Evolutionary conservation across 2,113 vertebrate species (phyloP), one percentile per base, ranked within the genome.

Genomic region (Protobothrops flavoviridis): DNA sequence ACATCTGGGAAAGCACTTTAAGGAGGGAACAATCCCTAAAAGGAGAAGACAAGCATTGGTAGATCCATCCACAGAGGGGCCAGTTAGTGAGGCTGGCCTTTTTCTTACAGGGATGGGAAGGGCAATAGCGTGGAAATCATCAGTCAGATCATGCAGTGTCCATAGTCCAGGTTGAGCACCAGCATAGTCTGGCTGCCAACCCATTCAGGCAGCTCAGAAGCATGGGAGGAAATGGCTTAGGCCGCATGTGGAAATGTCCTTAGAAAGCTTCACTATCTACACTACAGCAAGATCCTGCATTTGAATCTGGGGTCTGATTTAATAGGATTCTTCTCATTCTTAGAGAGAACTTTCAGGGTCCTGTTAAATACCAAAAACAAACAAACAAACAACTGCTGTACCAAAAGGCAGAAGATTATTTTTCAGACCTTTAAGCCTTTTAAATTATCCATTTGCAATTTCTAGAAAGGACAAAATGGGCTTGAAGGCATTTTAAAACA

Each of bases 401-500:
- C 10, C 87, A 69, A 69, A 69, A 26, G 45, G n/a, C 45, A 87
- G 33, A 53, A 69, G 24, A 52, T n/a, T 23, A 0, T 26, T 20
- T 61, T 74, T n/a, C 29, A 61, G 48, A 10, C 2, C 5, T 87
- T 91, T 45, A 57, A 81, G 48, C 55, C 64, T 69, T 69, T 69
- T 69, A 89, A 92, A 91, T 94, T 55, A 88, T 90, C 85, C 89
- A 92, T 90, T 95, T 96, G 88, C 95, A 92, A 92, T 85, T 53
- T 57, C 93, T 90, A 74, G 92, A 24, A 90, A 90, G 86, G 86
- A 93, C 86, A 64, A 61, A 1, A 1, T 86, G 81, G 89, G 17
- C 87, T 53, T 33, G 39, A 57, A 13, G 43, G 20, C 56, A 64
- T 53, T 74, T 94, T 50, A 53, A 61, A 90, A 89, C 74, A 59